phyloP scores from a whole-genome alignment of 2,888 invertebrate species.

The Tinea trinotella region DNA sequence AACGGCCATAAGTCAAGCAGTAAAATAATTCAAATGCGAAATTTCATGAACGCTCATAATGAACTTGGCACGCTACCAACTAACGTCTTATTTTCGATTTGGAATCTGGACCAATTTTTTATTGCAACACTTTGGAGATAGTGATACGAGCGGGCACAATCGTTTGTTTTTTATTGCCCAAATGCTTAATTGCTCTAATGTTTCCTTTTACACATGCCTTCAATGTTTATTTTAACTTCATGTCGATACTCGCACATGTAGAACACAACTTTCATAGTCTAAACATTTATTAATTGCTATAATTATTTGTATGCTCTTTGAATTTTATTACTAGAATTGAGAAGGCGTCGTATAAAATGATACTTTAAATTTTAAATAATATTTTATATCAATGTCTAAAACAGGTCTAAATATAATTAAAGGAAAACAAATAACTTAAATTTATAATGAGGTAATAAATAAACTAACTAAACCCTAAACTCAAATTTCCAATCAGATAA shows the following conservation, averaged over 20 bases:
- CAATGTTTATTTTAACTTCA: slow-evolving; percentile 1
- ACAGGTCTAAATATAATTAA: too few species aligned
- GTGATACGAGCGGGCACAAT: slow-evolving; percentile 38
- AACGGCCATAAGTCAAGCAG: slow-evolving; percentile 71
- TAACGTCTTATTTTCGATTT: slow-evolving; percentile 72
- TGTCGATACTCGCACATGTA: not conserved
- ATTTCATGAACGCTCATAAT: slow-evolving; percentile 73
- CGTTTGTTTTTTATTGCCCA: slow-evolving; percentile 17
- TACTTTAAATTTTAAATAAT: too few species aligned
- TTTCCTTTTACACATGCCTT: slow-evolving; percentile 8
- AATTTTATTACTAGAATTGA: not conserved
- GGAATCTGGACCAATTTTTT: slow-evolving; percentile 72
- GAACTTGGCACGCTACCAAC: slow-evolving; percentile 71
- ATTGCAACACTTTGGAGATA: slow-evolving; percentile 66
- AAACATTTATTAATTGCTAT: slow-evolving; percentile 29
- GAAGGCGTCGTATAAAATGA: not conserved
- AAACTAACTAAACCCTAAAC: too few species aligned
- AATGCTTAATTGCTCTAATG: slow-evolving; percentile 17
- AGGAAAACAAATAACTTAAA: too few species aligned
- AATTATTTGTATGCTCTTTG: not conserved
- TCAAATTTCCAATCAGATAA: too few species aligned
- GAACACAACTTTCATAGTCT: slow-evolving; percentile 21
- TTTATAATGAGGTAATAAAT: too few species aligned
- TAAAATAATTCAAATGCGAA: slow-evolving; percentile 74
- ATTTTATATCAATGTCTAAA: too few species aligned